Conservation (phyloP, 2,113 vertebrate genomes). For the Pleuronectes platessa region DNA sequence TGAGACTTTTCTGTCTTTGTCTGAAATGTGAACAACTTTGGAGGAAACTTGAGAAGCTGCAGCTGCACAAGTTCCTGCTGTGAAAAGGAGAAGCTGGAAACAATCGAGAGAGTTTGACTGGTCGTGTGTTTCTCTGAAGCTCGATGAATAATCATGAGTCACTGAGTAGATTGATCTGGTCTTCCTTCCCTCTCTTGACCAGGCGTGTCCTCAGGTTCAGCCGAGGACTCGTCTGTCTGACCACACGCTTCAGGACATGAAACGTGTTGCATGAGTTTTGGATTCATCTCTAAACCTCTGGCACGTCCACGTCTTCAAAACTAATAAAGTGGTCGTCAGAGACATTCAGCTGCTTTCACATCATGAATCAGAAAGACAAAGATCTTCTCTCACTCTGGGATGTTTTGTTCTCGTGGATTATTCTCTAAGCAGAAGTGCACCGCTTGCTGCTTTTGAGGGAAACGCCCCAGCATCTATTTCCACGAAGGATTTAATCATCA, state of each 20-base stretch:
- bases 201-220: not conserved
- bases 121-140: not conserved
- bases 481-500: not conserved
- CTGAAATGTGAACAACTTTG: no score
- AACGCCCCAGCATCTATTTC: not conserved
- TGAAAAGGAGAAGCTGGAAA: constrained; percentile 19
- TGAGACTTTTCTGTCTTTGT: not conserved
- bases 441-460: not conserved
- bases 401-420: not conserved
- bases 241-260: constrained; percentile 24
- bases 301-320: not conserved
- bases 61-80: not conserved
- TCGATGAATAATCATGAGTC: constrained; percentile 15
- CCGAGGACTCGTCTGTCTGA: not conserved
- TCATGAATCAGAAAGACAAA: not conserved
- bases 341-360: not conserved
- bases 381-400: not conserved
- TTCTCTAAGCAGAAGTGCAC: not conserved
- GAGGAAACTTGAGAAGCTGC: not conserved
- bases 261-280: not conserved
- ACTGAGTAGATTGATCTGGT: not conserved
- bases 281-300: not conserved
- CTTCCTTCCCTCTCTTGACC: constrained; percentile 25
- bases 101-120: constrained; percentile 3
- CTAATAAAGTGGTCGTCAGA: not conserved